phyloP scores from a whole-genome alignment of 2,113 vertebrate species.

The Cyprinodon variegatus region DNA sequence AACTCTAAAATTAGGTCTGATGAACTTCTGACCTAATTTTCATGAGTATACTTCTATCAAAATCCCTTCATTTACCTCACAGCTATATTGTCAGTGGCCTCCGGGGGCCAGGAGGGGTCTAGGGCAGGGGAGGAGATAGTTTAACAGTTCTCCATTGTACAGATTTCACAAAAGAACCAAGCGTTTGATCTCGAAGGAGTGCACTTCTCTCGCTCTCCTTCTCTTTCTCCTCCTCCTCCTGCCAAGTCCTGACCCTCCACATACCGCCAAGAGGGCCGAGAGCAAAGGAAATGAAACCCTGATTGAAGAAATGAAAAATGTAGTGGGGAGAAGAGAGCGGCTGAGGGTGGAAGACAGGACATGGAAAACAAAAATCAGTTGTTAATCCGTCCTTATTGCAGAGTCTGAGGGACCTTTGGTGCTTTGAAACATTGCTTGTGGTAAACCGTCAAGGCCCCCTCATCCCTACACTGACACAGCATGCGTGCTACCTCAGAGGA shows the following conservation, averaged over 20 bases:
- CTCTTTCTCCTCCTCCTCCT: constrained; percentile 18
- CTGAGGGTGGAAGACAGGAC: constrained; percentile 18
- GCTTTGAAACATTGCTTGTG: constrained; percentile 49
- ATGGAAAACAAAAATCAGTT: constrained; percentile 41
- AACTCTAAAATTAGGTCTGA: background rate
- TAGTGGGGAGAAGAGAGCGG: constrained; percentile 46
- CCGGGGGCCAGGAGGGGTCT: constrained; percentile 18
- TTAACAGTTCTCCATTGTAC: constrained; percentile 71
- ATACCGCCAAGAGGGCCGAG: constrained; percentile 41
- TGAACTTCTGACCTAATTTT: background rate
- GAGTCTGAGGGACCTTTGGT: constrained; percentile 35
- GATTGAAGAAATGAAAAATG: constrained; percentile 66
- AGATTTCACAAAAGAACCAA: constrained; percentile 69
- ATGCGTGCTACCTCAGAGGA: constrained; percentile 50
- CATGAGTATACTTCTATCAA: constrained; percentile 11
- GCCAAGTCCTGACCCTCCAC: constrained; percentile 50
- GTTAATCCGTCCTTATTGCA: constrained; percentile 64
- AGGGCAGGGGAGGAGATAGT: constrained; percentile 1
- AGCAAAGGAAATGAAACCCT: constrained; percentile 61
- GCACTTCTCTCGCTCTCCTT: constrained; percentile 37
- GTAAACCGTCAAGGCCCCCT: constrained; percentile 38
- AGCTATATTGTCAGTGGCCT: constrained; percentile 59
- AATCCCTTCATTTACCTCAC: constrained; percentile 34
- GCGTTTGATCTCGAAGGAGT: constrained; percentile 78
- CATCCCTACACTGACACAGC: constrained; percentile 40